Base-by-base conservation (phyloP, 2,797 vertebrate genomes). In the Premnoplex brunnescens region DNA sequence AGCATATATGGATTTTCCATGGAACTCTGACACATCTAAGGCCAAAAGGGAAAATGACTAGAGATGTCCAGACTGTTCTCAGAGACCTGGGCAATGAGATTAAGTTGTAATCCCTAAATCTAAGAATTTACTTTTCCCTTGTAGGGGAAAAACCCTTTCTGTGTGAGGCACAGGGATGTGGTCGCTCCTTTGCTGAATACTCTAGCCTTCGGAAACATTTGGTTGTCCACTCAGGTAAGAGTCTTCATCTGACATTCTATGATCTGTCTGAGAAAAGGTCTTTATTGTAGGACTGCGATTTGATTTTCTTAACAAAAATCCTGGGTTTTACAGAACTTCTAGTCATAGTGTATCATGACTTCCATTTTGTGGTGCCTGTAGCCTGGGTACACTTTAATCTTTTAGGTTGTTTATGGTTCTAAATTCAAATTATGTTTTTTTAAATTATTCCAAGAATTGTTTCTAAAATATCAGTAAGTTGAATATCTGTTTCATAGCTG, bases 151-250 rank as follows among this genome's bases (percentile, higher is more conserved):
- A 99, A 89, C 99, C 99, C 56, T 99, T 99, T 85, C 97, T 99
- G 79, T 99, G 99, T 93, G 99, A 99, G 92, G 98, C 99, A 93
- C 98, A 99, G 95, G 99, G 99, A 62, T 99, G 99, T 96, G 99
- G 99, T 74, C 99, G 99, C 91, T 99, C 99, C 86, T 99, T 99
- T 96, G 99, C 99, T 1, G 99, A 99, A 97, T 99, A 99, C 96
- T 99, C 99, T 93, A 99, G 99, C 97, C 99, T 99, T 79, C 98
- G 99, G 34, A 99, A 99, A 98, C 99, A 99, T 97, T 98, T 99
- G 98, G 98, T 99, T 32, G 99, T 99, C 48, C 99, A 99, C 97
- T 99, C 99, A 97, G 99, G 99, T 99, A 98, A 97, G 85, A 85
- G 48, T 81, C 76, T 89, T 88, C 36, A 39, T 55, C 19, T 82